phyloP scores from a whole-genome alignment of 2,113 vertebrate species.

The Stegostoma tigrinum region DNA sequence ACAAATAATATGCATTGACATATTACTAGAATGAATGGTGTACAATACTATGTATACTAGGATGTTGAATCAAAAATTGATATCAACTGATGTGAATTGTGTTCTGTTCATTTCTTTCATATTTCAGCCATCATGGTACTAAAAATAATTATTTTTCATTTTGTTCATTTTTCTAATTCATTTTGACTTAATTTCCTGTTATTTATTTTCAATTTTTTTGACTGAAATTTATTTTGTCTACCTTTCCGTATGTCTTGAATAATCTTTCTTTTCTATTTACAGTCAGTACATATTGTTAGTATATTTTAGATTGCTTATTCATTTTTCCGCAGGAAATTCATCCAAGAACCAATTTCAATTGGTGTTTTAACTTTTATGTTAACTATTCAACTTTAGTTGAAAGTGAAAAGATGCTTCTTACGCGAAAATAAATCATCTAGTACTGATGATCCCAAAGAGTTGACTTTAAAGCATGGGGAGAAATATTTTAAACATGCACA shows the following conservation, averaged over 20 bases:
- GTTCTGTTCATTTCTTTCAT: not conserved
- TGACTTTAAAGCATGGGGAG: not conserved
- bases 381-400: not conserved
- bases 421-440: not conserved
- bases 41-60: too few relatives aligned
- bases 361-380: not conserved
- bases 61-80: not conserved
- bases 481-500: not conserved
- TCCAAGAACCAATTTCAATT: not conserved
- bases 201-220: not conserved
- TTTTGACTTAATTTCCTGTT: not conserved
- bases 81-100: not conserved
- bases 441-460: not conserved
- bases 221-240: not conserved
- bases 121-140: not conserved
- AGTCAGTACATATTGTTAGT: not conserved
- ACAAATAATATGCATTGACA: not conserved
- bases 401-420: not conserved
- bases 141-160: not conserved
- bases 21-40: not conserved
- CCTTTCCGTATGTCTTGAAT: not conserved
- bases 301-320: not conserved
- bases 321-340: not conserved
- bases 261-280: not conserved
- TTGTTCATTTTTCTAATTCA: not conserved